Conservation (phyloP, 2,888 invertebrate species). For the Scaptomyza flava region DNA sequence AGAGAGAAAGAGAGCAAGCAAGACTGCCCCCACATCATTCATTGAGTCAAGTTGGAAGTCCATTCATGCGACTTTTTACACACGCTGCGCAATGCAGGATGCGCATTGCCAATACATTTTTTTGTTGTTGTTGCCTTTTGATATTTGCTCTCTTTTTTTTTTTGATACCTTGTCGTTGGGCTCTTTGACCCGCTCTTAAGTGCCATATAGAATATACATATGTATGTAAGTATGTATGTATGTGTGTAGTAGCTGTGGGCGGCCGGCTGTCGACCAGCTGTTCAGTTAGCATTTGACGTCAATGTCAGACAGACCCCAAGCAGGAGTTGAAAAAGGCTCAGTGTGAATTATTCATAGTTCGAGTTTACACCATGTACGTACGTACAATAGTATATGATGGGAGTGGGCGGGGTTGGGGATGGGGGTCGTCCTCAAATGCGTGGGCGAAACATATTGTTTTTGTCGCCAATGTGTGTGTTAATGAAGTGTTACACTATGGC, state of each 20-base stretch:
- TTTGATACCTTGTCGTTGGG: slow-evolving; percentile 24
- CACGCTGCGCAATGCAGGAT: slow-evolving; percentile 78
- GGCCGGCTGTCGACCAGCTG: slow-evolving; percentile 59
- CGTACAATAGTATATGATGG: neutral
- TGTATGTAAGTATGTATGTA: neutral
- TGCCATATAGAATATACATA: slow-evolving; percentile 1
- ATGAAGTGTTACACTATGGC: slow-evolving; percentile 66
- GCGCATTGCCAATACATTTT: slow-evolving; percentile 54
- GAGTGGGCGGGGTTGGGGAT: neutral
- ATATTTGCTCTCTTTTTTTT: slow-evolving; percentile 42
- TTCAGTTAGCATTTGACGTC: slow-evolving; percentile 65
- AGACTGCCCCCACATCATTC: slow-evolving; percentile 44
- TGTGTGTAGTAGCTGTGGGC: slow-evolving; percentile 45
- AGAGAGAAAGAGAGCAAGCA: slow-evolving; percentile 8
- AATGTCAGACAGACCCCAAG: slow-evolving; percentile 52
- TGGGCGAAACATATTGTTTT: slow-evolving; percentile 73
- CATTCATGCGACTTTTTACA: slow-evolving; percentile 75
- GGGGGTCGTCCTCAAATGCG: slow-evolving; percentile 27
- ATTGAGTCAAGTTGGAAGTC: slow-evolving; percentile 49
- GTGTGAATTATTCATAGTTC: slow-evolving; percentile 72
- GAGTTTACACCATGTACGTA: slow-evolving; percentile 55
- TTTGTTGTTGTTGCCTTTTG: slow-evolving; percentile 12
- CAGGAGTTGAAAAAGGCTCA: slow-evolving; percentile 54
- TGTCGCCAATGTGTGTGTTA: slow-evolving; percentile 38
- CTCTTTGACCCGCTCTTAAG: slow-evolving; percentile 56